phyloP scores from a whole-genome alignment of 2,888 invertebrate species.

The Diarsia brunnea region DNA sequence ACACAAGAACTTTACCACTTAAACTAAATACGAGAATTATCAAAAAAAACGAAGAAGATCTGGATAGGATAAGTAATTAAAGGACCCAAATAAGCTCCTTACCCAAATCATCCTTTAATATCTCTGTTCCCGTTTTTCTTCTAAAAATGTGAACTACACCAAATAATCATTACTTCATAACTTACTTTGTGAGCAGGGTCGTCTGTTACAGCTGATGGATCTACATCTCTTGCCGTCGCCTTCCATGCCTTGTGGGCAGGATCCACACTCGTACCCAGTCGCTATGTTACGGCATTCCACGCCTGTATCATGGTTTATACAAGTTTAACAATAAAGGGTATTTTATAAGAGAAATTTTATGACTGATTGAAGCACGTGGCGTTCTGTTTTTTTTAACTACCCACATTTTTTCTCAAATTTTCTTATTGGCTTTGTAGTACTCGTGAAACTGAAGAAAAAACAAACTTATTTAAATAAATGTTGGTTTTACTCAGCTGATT shows the following conservation, averaged over 20 bases:
- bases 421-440: background rate
- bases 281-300: constrained; percentile 94
- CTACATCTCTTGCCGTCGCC: constrained; percentile 92
- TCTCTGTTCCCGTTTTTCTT: background rate
- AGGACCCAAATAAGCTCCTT: background rate
- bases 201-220: constrained; percentile 91
- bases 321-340: background rate
- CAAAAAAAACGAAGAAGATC: background rate
- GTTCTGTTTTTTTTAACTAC: background rate
- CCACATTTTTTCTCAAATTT: background rate
- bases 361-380: constrained; percentile 1
- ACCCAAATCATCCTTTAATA: background rate
- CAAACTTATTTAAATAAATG: background rate
- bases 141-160: background rate
- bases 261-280: constrained; percentile 95
- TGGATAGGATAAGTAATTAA: background rate
- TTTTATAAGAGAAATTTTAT: background rate
- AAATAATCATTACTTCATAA: background rate
- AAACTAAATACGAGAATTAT: background rate
- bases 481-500: background rate
- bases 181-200: constrained; percentile 92
- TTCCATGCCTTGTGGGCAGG: constrained; percentile 95
- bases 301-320: constrained; percentile 79
- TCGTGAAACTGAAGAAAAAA: background rate
- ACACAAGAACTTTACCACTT: background rate